Evolutionary conservation across 2,113 vertebrate genomes (phyloP).

Genomic region (Aegotheles bennettii): DNA sequence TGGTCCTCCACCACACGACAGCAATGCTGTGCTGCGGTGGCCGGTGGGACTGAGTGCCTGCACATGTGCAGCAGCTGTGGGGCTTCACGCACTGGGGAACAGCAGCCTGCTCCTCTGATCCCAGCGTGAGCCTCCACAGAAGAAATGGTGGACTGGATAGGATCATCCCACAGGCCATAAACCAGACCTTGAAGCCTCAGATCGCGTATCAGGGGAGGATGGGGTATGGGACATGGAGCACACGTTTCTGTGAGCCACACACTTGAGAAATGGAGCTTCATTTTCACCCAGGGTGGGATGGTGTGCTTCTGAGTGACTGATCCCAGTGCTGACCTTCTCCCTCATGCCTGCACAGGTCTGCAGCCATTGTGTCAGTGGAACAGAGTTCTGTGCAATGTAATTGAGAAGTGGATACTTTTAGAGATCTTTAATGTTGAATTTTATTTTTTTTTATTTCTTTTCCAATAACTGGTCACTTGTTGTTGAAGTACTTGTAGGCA

Average conservation of each 20-base stretch:
- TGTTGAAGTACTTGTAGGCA: not conserved
- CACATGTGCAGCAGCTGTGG: not conserved
- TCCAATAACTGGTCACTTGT: not conserved
- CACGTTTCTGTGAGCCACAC: not conserved
- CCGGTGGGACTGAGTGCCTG: rapidly evolving
- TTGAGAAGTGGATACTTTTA: not conserved
- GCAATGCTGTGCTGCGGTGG: rapidly evolving
- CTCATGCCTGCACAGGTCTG: rapidly evolving
- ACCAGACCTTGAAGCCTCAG: not conserved
- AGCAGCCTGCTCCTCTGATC: not conserved
- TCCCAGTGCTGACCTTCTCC: not conserved
- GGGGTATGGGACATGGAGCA: not conserved
- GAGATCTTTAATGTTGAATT: not conserved
- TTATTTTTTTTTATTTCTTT: not conserved
- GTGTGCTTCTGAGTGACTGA: too few relatives aligned
- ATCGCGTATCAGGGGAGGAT: not conserved
- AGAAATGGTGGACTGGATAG: not conserved
- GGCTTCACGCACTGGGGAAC: not conserved
- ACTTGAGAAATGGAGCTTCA: not conserved
- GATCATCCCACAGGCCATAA: not conserved
- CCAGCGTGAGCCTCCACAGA: not conserved
- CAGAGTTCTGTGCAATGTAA: not conserved
- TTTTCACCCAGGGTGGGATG: not conserved
- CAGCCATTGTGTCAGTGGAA: not conserved
- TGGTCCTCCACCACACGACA: not conserved